A percentile compares a stretch with the other conserved stretches of the same genome.
phyloP scores from a whole-genome alignment of 2,888 invertebrate species.

The Tridacna crocea region DNA sequence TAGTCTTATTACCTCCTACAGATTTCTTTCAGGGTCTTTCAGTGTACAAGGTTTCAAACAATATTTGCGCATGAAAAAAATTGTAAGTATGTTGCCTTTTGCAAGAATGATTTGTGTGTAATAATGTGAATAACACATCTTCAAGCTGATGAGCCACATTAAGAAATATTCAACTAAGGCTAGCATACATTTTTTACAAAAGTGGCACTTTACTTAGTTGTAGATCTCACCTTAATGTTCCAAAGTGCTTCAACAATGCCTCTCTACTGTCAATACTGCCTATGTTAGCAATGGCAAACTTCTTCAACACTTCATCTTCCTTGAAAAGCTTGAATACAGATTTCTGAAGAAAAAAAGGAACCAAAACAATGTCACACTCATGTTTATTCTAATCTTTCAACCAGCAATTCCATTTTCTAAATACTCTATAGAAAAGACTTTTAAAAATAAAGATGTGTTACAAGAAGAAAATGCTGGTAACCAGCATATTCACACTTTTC shows the following conservation, averaged over 20 bases:
- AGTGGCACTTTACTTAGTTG: too few species aligned
- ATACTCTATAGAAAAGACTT: not conserved
- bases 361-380: not conserved
- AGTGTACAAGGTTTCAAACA: too few species aligned
- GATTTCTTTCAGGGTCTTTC: too few species aligned
- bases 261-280: slow-evolving; percentile 97
- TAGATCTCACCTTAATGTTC: slow-evolving; percentile 82
- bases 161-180: too few species aligned
- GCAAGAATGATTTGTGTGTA: too few species aligned
- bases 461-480: not conserved
- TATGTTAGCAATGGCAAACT: slow-evolving; percentile 96
- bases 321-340: slow-evolving; percentile 97
- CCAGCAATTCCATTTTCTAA: not conserved
- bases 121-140: too few species aligned
- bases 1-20: too few species aligned
- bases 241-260: slow-evolving; percentile 93
- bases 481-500: not conserved
- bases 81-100: too few species aligned
- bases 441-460: not conserved
- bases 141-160: too few species aligned
- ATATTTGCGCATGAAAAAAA: too few species aligned
- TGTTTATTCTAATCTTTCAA: not conserved
- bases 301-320: slow-evolving; percentile 93
- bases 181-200: too few species aligned
- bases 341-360: slow-evolving; percentile 87